Percentiles rank a stretch among this genome's conserved stretches.
These are phyloP conservation scores for Dastarcus helophoroides DNA, from an alignment of 2,888 invertebrate species.

Conservation along the genomic window DNA sequence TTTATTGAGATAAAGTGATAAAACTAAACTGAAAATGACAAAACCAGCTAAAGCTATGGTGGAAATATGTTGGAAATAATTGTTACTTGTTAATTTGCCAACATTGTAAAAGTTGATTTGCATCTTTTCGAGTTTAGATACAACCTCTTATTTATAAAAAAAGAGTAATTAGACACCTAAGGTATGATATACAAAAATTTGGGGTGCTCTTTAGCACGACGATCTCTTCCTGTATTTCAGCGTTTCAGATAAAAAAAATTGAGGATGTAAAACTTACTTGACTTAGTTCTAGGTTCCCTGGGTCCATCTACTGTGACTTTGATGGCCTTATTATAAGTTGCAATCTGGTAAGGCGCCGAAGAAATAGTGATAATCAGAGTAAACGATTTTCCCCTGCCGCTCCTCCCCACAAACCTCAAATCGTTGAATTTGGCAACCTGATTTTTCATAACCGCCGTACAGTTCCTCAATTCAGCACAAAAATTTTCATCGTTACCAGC, in stretches of 20 bases:
- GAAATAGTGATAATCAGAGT: conserved; percentile 89
- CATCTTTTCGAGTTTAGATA: too few species aligned
- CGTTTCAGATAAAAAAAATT: not conserved
- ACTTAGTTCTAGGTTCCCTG: conserved; percentile 90
- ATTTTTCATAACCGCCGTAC: conserved; percentile 91
- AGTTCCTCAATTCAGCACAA: conserved; percentile 89
- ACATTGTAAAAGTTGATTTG: too few species aligned
- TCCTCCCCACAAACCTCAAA: conserved; percentile 92
- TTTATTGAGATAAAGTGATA: too few species aligned
- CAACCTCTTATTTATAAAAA: too few species aligned
- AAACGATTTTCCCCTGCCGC: conserved; percentile 94
- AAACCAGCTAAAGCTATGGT: too few species aligned
- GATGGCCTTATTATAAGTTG: conserved; percentile 91
- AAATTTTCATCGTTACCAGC: conserved; percentile 98
- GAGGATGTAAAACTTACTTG: conserved; percentile 66
- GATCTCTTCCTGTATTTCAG: too few species aligned
- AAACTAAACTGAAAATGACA: too few species aligned
- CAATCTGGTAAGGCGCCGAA: conserved; percentile 68
- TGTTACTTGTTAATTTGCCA: too few species aligned
- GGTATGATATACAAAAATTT: too few species aligned
- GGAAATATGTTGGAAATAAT: too few species aligned
- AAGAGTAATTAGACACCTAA: too few species aligned
- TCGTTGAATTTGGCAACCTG: conserved; percentile 99
- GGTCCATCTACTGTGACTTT: conserved; percentile 99
- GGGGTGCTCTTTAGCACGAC: too few species aligned